Evolutionary conservation across 23 tunicate species (phyloP).

Genomic region (Ascidia mentula): DNA sequence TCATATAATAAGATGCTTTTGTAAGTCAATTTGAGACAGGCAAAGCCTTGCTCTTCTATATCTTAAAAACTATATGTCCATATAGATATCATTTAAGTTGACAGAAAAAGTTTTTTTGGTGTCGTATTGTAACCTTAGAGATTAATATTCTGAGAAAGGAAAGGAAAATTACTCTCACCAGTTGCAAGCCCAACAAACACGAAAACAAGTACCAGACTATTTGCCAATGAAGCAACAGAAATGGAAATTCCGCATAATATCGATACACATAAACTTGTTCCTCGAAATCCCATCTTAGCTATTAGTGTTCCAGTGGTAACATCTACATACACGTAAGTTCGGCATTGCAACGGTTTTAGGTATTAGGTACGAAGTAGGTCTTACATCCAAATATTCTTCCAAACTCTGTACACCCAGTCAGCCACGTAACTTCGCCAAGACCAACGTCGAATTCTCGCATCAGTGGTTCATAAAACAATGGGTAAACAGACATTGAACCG

Average conservation of each 20-base stretch:
- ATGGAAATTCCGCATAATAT: background rate
- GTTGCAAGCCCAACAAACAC: background rate
- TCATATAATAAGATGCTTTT: no score
- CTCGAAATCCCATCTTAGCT: conserved; percentile 9
- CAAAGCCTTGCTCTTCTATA: no score
- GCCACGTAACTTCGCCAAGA: conserved; percentile 32
- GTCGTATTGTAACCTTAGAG: no score
- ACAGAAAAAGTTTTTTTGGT: no score
- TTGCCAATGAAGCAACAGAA: background rate
- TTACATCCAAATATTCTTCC: background rate
- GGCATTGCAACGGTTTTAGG: no score
- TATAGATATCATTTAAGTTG: no score
- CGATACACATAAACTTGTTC: background rate
- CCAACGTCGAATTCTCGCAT: conserved; percentile 17
- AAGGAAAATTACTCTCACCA: no score
- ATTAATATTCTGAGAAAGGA: no score
- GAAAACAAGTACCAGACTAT: background rate
- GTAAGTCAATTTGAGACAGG: no score
- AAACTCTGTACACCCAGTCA: conserved; percentile 3
- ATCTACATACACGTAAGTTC: no score
- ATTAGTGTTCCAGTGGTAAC: background rate
- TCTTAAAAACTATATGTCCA: no score
- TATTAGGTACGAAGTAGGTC: background rate
- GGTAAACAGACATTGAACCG: background rate
- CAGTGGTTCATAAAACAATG: conserved; percentile 22